phyloP scores from a whole-genome alignment of 2,797 vertebrate species.

The Poeciliopsis turneri region DNA sequence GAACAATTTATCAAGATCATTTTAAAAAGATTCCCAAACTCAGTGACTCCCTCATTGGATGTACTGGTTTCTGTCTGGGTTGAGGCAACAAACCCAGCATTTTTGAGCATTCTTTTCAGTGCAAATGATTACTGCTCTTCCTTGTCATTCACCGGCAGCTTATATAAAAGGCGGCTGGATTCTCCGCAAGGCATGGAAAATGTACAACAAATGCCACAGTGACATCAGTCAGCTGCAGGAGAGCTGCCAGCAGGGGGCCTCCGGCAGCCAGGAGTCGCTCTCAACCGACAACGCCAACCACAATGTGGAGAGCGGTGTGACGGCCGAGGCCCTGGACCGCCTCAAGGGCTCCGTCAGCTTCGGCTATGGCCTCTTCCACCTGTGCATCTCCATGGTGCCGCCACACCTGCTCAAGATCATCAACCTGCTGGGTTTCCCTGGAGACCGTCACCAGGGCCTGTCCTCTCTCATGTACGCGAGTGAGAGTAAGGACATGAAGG shows the following conservation, averaged over 20 bases:
- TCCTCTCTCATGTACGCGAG: slow-evolving; percentile 96
- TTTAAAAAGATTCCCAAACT: neutral
- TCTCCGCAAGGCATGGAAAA: slow-evolving; percentile 99
- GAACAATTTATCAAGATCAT: neutral
- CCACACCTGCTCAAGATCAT: slow-evolving; percentile 99
- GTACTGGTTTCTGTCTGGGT: neutral
- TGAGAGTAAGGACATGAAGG: slow-evolving; percentile 99
- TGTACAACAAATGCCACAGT: slow-evolving; percentile 97
- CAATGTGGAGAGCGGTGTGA: slow-evolving; percentile 79
- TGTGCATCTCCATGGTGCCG: slow-evolving; percentile 99
- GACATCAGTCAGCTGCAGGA: slow-evolving; percentile 97
- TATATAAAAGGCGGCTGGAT: slow-evolving; percentile 99
- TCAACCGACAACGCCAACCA: slow-evolving; percentile 91
- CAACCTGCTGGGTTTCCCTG: slow-evolving; percentile 98
- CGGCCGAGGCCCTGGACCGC: slow-evolving; percentile 89
- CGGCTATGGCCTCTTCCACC: slow-evolving; percentile 99
- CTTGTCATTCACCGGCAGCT: slow-evolving; percentile 73
- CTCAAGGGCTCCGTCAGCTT: slow-evolving; percentile 99
- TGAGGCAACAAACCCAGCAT: neutral
- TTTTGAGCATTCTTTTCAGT: neutral
- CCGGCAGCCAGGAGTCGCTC: slow-evolving; percentile 82
- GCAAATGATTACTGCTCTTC: neutral
- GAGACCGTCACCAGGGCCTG: slow-evolving; percentile 96
- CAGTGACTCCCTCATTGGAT: neutral
- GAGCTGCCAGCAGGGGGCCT: slow-evolving; percentile 84